Conservation (phyloP, 2,797 vertebrate species). For the Rhadinocentrus ornatus region DNA sequence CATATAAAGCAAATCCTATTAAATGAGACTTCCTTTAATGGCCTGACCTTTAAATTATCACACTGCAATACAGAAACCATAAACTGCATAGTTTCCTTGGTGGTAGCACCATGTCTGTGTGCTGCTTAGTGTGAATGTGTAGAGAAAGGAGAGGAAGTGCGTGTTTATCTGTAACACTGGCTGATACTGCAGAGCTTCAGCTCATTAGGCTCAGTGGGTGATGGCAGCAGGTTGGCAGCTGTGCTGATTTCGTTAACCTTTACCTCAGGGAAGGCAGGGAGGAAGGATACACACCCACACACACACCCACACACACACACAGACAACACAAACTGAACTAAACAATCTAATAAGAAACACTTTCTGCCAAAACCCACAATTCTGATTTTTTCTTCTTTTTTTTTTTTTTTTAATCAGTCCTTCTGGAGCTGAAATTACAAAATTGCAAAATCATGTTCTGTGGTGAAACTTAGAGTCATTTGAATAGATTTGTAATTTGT, state of each 20-base stretch:
- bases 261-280: conserved; percentile 61
- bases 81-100: conserved; percentile 10
- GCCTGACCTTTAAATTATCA: conserved; percentile 36
- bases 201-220: conserved; percentile 76
- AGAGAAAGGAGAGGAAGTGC: conserved; percentile 9
- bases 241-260: conserved; percentile 81
- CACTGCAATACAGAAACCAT: conserved; percentile 6
- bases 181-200: conserved; percentile 54
- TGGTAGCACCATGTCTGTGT: conserved; percentile 2
- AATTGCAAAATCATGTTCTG: conserved; percentile 38
- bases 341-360: conserved; percentile 43
- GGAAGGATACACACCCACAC: conserved; percentile 40
- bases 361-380: conserved; percentile 9
- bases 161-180: conserved; percentile 32
- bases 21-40: conserved; percentile 2
- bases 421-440: conserved; percentile 6
- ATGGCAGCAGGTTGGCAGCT: conserved; percentile 75
- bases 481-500: conserved; percentile 15
- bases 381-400: background rate
- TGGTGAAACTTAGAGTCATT: conserved; percentile 23
- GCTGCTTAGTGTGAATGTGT: conserved; percentile 1
- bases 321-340: conserved; percentile 41
- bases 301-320: conserved; percentile 12
- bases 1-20: background rate
- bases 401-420: background rate